Evolutionary conservation across 2,888 invertebrate species (phyloP).

Genomic region (Altica lythri): DNA sequence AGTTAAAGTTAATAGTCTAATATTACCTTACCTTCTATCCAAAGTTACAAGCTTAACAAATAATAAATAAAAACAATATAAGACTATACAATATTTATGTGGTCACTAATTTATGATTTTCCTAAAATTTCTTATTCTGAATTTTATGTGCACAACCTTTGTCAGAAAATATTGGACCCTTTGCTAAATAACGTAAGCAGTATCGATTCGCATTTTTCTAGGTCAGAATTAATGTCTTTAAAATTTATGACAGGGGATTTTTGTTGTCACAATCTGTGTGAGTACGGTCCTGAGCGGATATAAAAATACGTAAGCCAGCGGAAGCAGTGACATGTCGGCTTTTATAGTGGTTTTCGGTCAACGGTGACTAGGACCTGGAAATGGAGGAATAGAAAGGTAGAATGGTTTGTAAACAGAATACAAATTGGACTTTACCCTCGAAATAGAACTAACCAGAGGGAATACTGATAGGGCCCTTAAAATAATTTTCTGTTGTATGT

Average conservation of each 20-base stretch:
- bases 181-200: no score
- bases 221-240: not conserved
- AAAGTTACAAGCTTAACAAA: no score
- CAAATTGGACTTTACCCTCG: constrained; percentile 12
- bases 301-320: constrained; percentile 14
- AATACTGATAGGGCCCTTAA: constrained; percentile 11
- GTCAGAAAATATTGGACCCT: no score
- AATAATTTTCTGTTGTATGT: constrained; percentile 14
- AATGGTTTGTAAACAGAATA: constrained; percentile 22
- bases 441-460: constrained; percentile 9
- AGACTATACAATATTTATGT: no score
- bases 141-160: no score
- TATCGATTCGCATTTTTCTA: no score
- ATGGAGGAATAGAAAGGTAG: constrained; percentile 15
- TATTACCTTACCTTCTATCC: no score
- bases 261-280: not conserved
- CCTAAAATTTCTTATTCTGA: no score
- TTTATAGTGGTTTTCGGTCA: constrained; percentile 19
- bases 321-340: constrained; percentile 14
- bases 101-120: no score
- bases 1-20: no score
- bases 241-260: not conserved
- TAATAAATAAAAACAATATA: no score
- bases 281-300: constrained; percentile 7
- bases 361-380: constrained; percentile 17